Conservation (phyloP, 2,113 vertebrate genomes). For the Petrocephalus microphthalmus region DNA sequence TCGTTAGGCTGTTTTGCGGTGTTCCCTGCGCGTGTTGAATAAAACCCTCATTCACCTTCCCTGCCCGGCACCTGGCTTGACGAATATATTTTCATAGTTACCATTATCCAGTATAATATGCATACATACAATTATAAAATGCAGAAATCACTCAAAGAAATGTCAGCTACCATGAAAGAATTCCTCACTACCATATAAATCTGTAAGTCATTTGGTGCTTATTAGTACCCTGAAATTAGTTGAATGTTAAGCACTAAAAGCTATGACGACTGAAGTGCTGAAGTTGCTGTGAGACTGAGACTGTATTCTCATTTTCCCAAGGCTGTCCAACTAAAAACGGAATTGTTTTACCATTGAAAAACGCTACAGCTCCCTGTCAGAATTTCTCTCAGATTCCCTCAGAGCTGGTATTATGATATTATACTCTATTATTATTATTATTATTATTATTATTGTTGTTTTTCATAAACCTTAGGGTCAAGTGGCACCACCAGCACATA, state of each 20-base stretch:
- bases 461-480: too few relatives aligned
- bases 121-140: background rate
- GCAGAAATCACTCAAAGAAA: background rate
- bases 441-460: too few relatives aligned
- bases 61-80: too few relatives aligned
- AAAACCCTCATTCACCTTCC: too few relatives aligned
- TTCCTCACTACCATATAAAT: background rate
- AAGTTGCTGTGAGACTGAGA: background rate
- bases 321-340: background rate
- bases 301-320: background rate
- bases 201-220: background rate
- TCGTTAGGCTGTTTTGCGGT: too few relatives aligned
- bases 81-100: background rate
- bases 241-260: background rate
- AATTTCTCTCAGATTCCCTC: background rate
- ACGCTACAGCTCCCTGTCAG: background rate
- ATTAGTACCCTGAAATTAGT: background rate
- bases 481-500: too few relatives aligned
- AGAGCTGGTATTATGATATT: too few relatives aligned
- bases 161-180: background rate
- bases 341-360: background rate
- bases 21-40: too few relatives aligned
- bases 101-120: background rate
- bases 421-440: too few relatives aligned
- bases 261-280: too few relatives aligned